A percentile compares a stretch with the other conserved stretches of the same genome.
These are phyloP conservation scores for Aphis gossypii DNA, from an alignment of 1,140 invertebrate genomes.

Conservation along the genomic window DNA sequence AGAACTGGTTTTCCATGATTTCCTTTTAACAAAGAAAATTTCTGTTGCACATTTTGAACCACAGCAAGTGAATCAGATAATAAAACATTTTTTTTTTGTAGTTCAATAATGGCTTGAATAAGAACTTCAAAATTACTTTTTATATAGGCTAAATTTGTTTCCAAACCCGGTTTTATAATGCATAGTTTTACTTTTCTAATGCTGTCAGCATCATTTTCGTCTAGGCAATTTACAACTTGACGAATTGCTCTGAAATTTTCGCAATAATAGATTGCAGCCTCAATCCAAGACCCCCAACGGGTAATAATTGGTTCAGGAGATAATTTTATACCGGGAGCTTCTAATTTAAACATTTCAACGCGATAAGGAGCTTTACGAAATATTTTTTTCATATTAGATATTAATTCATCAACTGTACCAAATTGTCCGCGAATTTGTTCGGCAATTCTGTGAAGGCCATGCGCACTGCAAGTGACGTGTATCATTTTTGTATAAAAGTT, in stretches of 20 bases:
- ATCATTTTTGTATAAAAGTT: not conserved
- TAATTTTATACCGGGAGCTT: too few relatives aligned
- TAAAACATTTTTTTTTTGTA: not conserved
- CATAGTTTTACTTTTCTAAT: not conserved
- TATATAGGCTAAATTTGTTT: not conserved
- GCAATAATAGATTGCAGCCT: too few relatives aligned
- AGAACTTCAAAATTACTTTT: conserved; percentile 15
- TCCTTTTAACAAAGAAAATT: not conserved
- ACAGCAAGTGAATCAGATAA: not conserved
- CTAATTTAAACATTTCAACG: too few relatives aligned
- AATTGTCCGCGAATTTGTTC: not conserved
- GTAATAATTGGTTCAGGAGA: too few relatives aligned
- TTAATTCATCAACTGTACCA: not conserved
- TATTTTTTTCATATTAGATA: too few relatives aligned
- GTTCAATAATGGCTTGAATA: not conserved
- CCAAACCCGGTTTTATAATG: not conserved
- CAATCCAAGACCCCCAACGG: too few relatives aligned
- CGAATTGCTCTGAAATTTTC: not conserved
- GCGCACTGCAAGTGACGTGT: not conserved
- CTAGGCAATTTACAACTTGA: not conserved
- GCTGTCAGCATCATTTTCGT: not conserved
- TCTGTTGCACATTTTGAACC: not conserved
- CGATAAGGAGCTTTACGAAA: too few relatives aligned
- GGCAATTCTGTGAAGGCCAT: not conserved
- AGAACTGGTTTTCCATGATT: too few relatives aligned